Percentiles rank a stretch among this genome's conserved stretches.
These are phyloP conservation scores for Notoglanidium macrostoma DNA, from an alignment of 2,797 vertebrate genomes.

Conservation along the genomic window DNA sequence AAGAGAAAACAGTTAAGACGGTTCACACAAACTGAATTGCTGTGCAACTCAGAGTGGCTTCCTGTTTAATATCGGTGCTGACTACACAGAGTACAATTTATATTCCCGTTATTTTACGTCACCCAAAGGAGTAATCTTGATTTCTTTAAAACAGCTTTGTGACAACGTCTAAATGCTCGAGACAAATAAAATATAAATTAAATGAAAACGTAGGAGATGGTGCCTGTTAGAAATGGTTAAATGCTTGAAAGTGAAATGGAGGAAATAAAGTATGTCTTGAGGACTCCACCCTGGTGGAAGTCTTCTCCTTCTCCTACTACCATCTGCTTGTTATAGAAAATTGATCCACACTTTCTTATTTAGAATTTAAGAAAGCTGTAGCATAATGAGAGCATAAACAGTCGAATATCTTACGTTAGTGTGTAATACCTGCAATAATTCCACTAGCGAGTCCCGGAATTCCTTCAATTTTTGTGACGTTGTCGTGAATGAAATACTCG, in stretches of 20 bases:
- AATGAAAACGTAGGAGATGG: background rate
- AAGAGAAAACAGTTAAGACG: background rate
- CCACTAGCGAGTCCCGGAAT: slow-evolving; percentile 86
- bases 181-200: background rate
- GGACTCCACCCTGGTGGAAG: too few species aligned
- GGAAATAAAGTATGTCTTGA: background rate
- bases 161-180: background rate
- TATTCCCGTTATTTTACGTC: background rate
- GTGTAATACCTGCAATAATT: slow-evolving; percentile 76
- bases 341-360: background rate
- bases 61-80: background rate
- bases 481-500: slow-evolving; percentile 80
- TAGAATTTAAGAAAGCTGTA: background rate
- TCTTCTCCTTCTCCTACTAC: too few species aligned
- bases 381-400: background rate
- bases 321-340: too few species aligned
- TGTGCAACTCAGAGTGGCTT: background rate
- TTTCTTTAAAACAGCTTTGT: background rate
- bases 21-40: too few species aligned
- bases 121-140: background rate
- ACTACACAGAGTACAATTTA: background rate
- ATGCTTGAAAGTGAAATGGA: background rate
- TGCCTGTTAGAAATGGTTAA: background rate
- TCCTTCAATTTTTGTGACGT: slow-evolving; percentile 75
- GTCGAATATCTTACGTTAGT: background rate